These are phyloP conservation scores for Scyliorhinus canicula DNA, from an alignment of 2,797 vertebrate species.

Conservation along the genomic window DNA sequence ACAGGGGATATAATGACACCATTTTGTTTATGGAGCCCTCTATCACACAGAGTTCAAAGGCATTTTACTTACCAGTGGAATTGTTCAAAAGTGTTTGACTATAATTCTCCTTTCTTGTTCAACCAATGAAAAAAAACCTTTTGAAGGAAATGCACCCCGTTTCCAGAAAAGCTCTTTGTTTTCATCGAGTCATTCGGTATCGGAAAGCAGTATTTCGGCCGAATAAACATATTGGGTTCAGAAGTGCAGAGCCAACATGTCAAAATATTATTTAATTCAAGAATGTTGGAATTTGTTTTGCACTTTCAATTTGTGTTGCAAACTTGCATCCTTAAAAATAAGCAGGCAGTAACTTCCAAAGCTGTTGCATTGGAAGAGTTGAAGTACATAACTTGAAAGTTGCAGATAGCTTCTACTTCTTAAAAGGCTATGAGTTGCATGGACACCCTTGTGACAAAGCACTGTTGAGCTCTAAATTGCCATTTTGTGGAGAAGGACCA, in stretches of 20 bases:
- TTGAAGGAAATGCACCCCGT: background rate
- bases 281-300: background rate
- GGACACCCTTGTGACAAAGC: background rate
- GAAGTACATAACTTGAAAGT: background rate
- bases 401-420: background rate
- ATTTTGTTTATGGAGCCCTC: background rate
- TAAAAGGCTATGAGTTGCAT: background rate
- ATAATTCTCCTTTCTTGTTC: background rate
- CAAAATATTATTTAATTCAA: background rate
- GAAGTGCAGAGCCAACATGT: background rate
- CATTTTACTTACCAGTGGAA: background rate
- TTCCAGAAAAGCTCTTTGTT: background rate
- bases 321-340: background rate
- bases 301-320: background rate
- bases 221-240: background rate
- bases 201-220: background rate
- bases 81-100: background rate
- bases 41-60: background rate
- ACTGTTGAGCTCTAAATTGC: background rate
- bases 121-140: background rate
- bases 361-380: background rate
- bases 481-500: background rate
- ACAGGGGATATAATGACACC: background rate
- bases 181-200: background rate
- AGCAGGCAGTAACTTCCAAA: background rate